Percentiles rank a stretch among this genome's conserved stretches.
phyloP scores from a whole-genome alignment of 2,113 vertebrate species.

The Lepisosteus oculatus region DNA sequence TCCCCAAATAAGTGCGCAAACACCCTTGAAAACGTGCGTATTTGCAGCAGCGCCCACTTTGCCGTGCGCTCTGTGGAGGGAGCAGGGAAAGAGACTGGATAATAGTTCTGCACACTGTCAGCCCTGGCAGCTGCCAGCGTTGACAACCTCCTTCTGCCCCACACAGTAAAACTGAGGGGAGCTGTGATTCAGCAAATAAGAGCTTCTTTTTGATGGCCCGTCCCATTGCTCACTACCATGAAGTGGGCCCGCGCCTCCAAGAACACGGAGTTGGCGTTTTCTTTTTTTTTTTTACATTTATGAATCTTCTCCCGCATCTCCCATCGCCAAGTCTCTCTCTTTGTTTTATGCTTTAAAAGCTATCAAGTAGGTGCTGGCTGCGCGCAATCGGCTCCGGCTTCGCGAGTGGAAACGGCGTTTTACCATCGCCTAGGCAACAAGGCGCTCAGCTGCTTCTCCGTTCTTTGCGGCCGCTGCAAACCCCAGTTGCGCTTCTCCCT shows the following conservation, averaged over 20 bases:
- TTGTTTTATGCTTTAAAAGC: slow-evolving; percentile 6
- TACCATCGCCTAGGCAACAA: slow-evolving; percentile 52
- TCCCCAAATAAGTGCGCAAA: no score
- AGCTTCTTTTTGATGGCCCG: slow-evolving; percentile 23
- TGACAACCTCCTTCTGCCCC: neutral
- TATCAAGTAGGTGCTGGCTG: neutral
- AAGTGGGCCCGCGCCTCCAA: neutral
- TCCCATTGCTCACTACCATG: slow-evolving; percentile 14
- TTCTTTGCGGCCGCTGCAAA: slow-evolving; percentile 12
- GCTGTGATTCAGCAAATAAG: slow-evolving; percentile 40
- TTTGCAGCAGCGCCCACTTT: slow-evolving; percentile 6
- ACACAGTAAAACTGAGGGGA: slow-evolving; percentile 26
- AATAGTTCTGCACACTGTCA: slow-evolving; percentile 60
- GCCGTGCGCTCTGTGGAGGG: slow-evolving; percentile 1
- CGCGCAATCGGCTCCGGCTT: neutral
- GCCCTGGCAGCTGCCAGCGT: slow-evolving; percentile 42
- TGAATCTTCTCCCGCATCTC: slow-evolving; percentile 3
- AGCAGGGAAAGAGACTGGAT: neutral
- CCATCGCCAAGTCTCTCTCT: neutral
- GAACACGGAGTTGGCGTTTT: neutral
- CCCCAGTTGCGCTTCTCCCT: neutral
- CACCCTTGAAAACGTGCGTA: slow-evolving; percentile 1
- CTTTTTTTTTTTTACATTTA: slow-evolving; percentile 1
- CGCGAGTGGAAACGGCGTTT: neutral
- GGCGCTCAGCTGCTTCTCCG: slow-evolving; percentile 18